These are phyloP conservation scores for Eupithecia subumbrata DNA, from an alignment of 2,888 invertebrate genomes.

Conservation along the genomic window DNA sequence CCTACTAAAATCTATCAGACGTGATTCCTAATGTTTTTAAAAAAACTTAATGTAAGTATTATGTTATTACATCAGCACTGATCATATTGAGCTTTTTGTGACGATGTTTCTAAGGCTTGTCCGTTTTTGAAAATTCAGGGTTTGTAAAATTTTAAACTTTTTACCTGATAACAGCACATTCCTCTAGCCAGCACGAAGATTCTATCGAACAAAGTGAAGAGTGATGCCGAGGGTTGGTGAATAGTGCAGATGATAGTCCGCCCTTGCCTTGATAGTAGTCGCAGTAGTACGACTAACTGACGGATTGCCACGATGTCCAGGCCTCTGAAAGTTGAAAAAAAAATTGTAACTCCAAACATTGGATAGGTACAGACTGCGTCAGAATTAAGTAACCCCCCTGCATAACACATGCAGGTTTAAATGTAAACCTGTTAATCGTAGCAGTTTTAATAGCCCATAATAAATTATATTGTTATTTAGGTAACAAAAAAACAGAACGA, in stretches of 20 bases:
- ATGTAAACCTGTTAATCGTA: too few relatives aligned
- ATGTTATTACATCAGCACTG: too few relatives aligned
- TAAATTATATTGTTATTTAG: too few relatives aligned
- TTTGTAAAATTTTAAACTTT: neutral
- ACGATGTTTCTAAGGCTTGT: neutral
- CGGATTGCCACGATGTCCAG: conserved; percentile 89
- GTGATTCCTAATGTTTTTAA: neutral
- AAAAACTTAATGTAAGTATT: too few relatives aligned
- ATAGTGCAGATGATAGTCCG: conserved; percentile 91
- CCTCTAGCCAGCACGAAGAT: conserved; percentile 87
- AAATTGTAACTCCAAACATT: too few relatives aligned
- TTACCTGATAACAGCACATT: conserved; percentile 81
- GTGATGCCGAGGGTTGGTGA: conserved; percentile 91
- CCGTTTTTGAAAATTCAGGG: neutral
- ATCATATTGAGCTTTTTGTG: too few relatives aligned
- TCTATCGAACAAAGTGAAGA: conserved; percentile 90
- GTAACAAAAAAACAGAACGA: too few relatives aligned
- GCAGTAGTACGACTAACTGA: conserved; percentile 87
- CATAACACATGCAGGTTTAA: too few relatives aligned
- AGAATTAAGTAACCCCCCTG: too few relatives aligned
- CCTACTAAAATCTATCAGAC: neutral
- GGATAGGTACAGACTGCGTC: too few relatives aligned
- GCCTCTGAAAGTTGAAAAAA: conserved; percentile 76
- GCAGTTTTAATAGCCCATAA: too few relatives aligned
- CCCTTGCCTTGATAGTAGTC: conserved; percentile 87